These are phyloP conservation scores for Diplolepis rosae DNA, from an alignment of 2,888 invertebrate genomes.

Conservation along the genomic window DNA sequence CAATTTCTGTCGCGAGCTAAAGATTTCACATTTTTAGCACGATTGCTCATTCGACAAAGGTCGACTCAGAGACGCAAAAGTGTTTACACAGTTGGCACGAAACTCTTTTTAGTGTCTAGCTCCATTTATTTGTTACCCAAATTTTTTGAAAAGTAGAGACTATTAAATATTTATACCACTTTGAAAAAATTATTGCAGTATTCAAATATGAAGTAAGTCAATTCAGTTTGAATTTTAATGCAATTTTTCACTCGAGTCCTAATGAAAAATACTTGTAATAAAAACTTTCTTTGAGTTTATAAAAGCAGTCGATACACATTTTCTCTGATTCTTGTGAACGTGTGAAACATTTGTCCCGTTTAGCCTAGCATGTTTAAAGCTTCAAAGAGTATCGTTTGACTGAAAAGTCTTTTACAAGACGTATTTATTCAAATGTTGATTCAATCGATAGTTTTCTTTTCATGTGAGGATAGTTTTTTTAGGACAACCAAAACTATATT, in stretches of 20 bases:
- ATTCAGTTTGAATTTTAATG: not conserved
- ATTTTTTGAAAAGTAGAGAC: not conserved
- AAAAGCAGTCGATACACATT: not conserved
- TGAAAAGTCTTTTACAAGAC: not conserved
- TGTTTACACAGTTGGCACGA: conserved; percentile 33
- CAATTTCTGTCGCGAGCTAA: not conserved
- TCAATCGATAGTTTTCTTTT: not conserved
- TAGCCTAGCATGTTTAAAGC: not conserved
- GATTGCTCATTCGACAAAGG: not conserved
- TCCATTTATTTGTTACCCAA: conserved; percentile 1
- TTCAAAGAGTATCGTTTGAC: not conserved
- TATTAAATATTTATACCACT: not conserved
- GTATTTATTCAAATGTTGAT: not conserved
- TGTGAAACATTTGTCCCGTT: not conserved
- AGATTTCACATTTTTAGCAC: conserved; percentile 19
- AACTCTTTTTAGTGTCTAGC: not conserved
- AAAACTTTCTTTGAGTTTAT: not conserved
- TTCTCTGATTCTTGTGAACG: not conserved
- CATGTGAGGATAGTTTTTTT: not conserved
- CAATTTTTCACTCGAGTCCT: too few relatives aligned
- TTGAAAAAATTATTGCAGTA: not conserved
- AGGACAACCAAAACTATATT: too few relatives aligned
- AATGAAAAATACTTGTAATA: not conserved
- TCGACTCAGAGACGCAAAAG: conserved; percentile 26
- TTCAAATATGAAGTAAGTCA: not conserved